Base-by-base conservation (phyloP, 2,113 vertebrate genomes). In the Pseudorhombus dupliciocellatus region DNA sequence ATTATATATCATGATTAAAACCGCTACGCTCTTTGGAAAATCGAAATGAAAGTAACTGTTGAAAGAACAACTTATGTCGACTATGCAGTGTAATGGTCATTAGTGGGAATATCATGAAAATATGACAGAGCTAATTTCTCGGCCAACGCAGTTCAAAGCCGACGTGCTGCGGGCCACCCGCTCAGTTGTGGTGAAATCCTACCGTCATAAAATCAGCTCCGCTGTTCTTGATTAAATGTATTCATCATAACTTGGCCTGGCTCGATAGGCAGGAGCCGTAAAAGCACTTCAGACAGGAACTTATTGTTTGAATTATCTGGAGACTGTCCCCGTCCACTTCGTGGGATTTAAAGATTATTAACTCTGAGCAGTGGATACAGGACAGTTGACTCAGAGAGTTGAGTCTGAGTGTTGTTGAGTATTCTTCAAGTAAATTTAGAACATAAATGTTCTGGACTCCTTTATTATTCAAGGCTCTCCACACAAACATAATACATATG, bases 141-240 rank as follows among this genome's bases (percentile, higher is more conserved):
- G 20, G 70, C 21, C 0, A 0, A 3, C 24, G 54, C 42, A 60
- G 50, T 67, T 72, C 53, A 79, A 65, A 79, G 62, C 48, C 21
- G 12, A 31, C 81, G 69, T 63, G 34, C 68, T 40, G 54, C 66
- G 61, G 57, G 79, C 63, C 50, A 34, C 44, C 62, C 15, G 18
- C 40, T 84, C 67, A 73, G 55, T 30, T 42, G 34, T 8, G 40
- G 62, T 87, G 55, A 66, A 78, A 75, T 81, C 34, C 76, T 66
- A 63, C 5, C 2, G 70, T 71, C 61, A 26, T 83, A 79, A 84
- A 84, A 77, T 77, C 68, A 78, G 65, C 71, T 58, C 46, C 60
- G 70, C 53, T 80, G 69, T 75, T 79, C 63, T 76, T 84, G 52
- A 82, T 87, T 77, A 83, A 75, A 84, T 58, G 4, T 77, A 80